phyloP scores from a whole-genome alignment of 2,113 vertebrate species.

The Phocoena phocoena region DNA sequence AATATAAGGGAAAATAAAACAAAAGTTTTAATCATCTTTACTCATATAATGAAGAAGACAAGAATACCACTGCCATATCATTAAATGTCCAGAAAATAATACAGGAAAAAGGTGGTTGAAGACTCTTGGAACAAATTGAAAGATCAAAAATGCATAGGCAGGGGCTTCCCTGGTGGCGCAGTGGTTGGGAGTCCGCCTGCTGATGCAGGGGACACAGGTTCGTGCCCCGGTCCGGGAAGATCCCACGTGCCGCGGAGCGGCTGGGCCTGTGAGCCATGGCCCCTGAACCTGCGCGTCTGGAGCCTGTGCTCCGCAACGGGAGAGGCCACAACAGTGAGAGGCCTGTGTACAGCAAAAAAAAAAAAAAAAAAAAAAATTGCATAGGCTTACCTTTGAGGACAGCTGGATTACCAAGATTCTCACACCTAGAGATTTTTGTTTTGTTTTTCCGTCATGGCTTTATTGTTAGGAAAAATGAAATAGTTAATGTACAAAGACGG shows the following conservation, averaged over 20 bases:
- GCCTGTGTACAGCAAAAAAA: too few species aligned
- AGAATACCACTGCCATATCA: background rate
- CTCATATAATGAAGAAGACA: background rate
- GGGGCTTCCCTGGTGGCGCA: too few species aligned
- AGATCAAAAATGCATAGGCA: background rate
- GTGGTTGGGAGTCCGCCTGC: too few species aligned
- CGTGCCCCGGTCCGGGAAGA: too few species aligned
- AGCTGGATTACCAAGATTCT: background rate
- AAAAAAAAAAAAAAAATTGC: background rate
- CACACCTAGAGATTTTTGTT: background rate
- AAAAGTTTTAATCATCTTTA: background rate
- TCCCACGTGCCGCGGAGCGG: too few species aligned
- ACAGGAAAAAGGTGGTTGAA: background rate
- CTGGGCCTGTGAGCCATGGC: too few species aligned
- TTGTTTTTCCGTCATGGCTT: background rate
- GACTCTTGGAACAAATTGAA: background rate
- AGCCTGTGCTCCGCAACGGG: too few species aligned
- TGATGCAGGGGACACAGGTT: too few species aligned
- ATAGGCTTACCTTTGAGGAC: background rate
- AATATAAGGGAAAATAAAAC: background rate
- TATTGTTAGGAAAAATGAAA: constrained; percentile 28
- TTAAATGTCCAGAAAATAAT: background rate
- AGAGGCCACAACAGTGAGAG: too few species aligned
- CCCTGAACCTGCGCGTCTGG: too few species aligned
- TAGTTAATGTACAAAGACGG: background rate